phyloP scores from a whole-genome alignment of 2,888 invertebrate species.

The Mylabris sibirica region DNA sequence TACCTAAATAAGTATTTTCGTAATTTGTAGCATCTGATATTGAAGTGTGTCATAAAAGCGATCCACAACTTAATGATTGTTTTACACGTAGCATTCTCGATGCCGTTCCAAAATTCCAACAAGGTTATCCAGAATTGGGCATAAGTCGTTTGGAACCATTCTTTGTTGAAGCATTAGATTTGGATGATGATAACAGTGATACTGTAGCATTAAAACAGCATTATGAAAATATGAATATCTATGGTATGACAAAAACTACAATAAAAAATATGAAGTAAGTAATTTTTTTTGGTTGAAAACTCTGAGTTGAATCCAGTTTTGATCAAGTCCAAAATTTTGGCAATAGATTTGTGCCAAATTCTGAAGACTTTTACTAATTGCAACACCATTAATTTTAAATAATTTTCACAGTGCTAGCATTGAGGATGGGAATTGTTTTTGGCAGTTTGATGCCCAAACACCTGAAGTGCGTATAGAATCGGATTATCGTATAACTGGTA shows the following conservation, averaged over 20 bases:
- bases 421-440: background rate
- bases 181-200: slow-evolving; percentile 63
- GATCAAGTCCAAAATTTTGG: no score
- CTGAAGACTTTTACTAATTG: no score
- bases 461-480: slow-evolving; percentile 70
- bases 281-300: no score
- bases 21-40: slow-evolving; percentile 18
- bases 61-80: slow-evolving; percentile 24
- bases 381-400: no score
- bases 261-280: slow-evolving; percentile 21
- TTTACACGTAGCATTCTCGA: slow-evolving; percentile 6
- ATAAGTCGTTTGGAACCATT: slow-evolving; percentile 71
- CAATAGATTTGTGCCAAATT: no score
- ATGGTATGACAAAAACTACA: slow-evolving; percentile 63
- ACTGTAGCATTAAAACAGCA: slow-evolving; percentile 68
- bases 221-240: slow-evolving; percentile 69
- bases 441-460: slow-evolving; percentile 55
- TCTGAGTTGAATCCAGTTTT: no score
- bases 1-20: background rate
- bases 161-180: slow-evolving; percentile 65
- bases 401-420: slow-evolving; percentile 58
- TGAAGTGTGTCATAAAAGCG: slow-evolving; percentile 19
- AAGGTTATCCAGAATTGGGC: slow-evolving; percentile 57
- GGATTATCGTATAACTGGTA: slow-evolving; percentile 73
- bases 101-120: background rate